Conservation (phyloP, 2,113 vertebrate genomes). For the Xerus inauris region DNA sequence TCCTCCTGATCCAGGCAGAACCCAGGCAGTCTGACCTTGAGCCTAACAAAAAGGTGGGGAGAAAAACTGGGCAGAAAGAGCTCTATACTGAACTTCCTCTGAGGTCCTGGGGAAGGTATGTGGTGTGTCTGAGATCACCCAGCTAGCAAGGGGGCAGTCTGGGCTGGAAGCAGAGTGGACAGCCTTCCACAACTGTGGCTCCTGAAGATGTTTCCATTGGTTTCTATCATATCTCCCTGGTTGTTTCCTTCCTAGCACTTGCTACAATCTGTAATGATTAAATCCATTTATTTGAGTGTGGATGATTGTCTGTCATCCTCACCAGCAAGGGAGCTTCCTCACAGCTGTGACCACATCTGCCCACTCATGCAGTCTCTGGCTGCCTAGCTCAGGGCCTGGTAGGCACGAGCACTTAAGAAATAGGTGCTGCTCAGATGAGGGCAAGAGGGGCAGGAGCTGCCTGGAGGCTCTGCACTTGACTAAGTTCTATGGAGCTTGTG, state of each 20-base stretch:
- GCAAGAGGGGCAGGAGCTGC: neutral
- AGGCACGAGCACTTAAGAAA: neutral
- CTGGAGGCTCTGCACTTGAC: neutral
- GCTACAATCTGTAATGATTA: neutral
- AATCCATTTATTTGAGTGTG: neutral
- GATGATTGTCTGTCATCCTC: neutral
- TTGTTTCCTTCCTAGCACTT: neutral
- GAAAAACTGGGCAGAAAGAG: neutral
- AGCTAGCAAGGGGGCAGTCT: neutral
- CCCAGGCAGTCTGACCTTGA: neutral
- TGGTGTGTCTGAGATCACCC: neutral
- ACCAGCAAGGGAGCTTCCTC: neutral
- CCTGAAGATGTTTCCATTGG: neutral
- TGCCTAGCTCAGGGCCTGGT: neutral
- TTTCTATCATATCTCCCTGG: neutral
- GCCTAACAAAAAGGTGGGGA: neutral
- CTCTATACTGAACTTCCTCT: neutral
- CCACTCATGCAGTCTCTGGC: rapidly evolving
- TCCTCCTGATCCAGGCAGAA: neutral
- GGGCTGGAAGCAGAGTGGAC: neutral
- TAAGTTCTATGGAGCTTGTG: neutral
- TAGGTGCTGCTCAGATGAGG: neutral
- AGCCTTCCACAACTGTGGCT: neutral
- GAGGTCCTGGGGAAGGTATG: rapidly evolving
- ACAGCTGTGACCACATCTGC: neutral